A percentile compares a stretch with the other conserved stretches of the same genome.
Evolutionary conservation across 2,113 vertebrate genomes (phyloP).

Genomic region (Leuciscus idus): DNA sequence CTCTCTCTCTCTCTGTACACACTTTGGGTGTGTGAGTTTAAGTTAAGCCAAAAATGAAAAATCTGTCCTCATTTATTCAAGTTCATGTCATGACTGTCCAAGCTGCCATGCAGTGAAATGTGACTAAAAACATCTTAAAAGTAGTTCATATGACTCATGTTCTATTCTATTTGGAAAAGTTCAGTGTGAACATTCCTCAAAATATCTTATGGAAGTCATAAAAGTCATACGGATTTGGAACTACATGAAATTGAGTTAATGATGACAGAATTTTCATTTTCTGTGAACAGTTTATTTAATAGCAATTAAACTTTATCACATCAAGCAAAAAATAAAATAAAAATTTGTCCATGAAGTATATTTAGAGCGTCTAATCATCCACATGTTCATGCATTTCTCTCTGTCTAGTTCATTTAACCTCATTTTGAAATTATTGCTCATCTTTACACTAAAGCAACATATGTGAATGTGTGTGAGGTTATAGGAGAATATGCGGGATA

Average conservation of each 20-base stretch:
- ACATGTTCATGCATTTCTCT: not conserved
- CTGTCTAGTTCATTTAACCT: constrained; percentile 7
- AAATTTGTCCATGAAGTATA: not conserved
- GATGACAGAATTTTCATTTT: not conserved
- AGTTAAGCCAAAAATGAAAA: too few relatives aligned
- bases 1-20: too few relatives aligned
- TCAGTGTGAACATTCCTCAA: too few relatives aligned
- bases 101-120: too few relatives aligned
- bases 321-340: not conserved
- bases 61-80: too few relatives aligned
- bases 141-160: too few relatives aligned
- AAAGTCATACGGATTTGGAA: too few relatives aligned
- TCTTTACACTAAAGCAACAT: not conserved
- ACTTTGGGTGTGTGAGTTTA: too few relatives aligned
- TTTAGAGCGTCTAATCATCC: not conserved
- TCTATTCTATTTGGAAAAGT: too few relatives aligned
- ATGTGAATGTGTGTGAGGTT: constrained; percentile 39
- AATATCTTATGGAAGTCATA: too few relatives aligned
- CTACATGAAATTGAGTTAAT: not conserved
- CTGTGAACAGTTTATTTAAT: not conserved
- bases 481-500: not conserved
- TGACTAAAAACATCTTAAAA: too few relatives aligned
- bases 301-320: not conserved
- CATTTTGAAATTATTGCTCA: constrained; percentile 19
- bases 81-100: too few relatives aligned